A percentile compares a stretch with the other conserved stretches of the same genome.
phyloP scores from a whole-genome alignment of 2,888 invertebrate genomes.

The Orthosia gothica region DNA sequence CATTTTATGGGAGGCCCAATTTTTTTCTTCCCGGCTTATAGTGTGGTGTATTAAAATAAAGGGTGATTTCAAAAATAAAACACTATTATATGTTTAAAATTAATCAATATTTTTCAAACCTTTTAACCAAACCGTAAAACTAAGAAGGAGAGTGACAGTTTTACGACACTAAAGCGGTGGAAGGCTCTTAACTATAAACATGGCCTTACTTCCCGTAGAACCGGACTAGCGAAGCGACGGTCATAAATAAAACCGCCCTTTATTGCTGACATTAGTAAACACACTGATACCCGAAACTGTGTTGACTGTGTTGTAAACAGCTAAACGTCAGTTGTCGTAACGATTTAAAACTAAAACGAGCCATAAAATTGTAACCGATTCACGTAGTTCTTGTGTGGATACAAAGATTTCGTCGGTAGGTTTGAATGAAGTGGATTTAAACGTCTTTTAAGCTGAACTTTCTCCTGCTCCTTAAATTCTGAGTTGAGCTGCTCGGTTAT shows the following conservation, averaged over 20 bases:
- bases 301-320: constrained; percentile 25
- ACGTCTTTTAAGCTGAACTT: too few relatives aligned
- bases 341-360: constrained; percentile 17
- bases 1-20: too few relatives aligned
- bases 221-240: constrained; percentile 25
- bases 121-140: too few relatives aligned
- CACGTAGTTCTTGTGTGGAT: not conserved
- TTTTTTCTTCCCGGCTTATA: too few relatives aligned
- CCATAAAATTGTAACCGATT: constrained; percentile 15
- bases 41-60: too few relatives aligned
- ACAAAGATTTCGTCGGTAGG: not conserved
- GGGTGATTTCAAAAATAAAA: too few relatives aligned
- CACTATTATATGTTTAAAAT: too few relatives aligned
- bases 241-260: constrained; percentile 56
- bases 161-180: too few relatives aligned
- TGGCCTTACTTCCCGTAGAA: not conserved
- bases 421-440: not conserved
- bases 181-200: constrained; percentile 2
- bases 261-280: constrained; percentile 53
- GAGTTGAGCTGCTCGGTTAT: too few relatives aligned
- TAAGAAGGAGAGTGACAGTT: too few relatives aligned
- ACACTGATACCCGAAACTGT: constrained; percentile 23
- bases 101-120: too few relatives aligned
- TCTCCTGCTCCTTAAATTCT: too few relatives aligned
- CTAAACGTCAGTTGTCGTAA: constrained; percentile 16